Percentiles rank a stretch among this genome's conserved stretches.
Conservation (phyloP, 2,113 vertebrate genomes). For the Tinamus guttatus region DNA sequence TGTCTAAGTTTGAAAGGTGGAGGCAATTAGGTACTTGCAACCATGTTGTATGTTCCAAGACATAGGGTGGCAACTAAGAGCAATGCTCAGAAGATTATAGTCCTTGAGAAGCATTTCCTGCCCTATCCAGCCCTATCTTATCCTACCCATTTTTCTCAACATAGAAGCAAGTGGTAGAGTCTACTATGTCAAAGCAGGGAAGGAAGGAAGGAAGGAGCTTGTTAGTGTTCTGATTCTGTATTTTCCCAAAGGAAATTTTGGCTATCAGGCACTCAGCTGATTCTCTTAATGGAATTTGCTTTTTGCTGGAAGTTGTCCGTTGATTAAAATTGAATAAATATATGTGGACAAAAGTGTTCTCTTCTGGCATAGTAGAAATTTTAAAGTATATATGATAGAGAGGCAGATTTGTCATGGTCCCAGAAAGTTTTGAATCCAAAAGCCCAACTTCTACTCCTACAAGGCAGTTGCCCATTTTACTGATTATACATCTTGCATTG, state of each 20-base stretch:
- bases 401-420: not conserved
- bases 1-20: not conserved
- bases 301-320: not conserved
- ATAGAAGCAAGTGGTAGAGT: not conserved
- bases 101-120: not conserved
- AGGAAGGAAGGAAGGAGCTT: not conserved
- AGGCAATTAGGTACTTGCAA: not conserved
- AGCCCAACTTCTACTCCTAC: not conserved
- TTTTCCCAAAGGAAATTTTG: slow-evolving; percentile 28
- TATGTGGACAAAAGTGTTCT: not conserved
- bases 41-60: not conserved
- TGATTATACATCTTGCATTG: not conserved
- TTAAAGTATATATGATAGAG: not conserved
- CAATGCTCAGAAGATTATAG: not conserved
- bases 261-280: not conserved
- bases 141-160: not conserved
- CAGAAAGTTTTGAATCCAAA: not conserved
- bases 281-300: slow-evolving; percentile 4
- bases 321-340: slow-evolving; percentile 17
- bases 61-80: not conserved
- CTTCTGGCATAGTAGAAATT: not conserved
- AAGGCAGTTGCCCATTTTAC: not conserved
- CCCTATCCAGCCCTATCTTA: not conserved
- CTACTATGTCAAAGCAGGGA: not conserved
- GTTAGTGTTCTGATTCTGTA: not conserved